A percentile compares a stretch with the other conserved stretches of the same genome.
Evolutionary conservation across 2,888 invertebrate species (phyloP).

Genomic region (Horisme vitalbata): DNA sequence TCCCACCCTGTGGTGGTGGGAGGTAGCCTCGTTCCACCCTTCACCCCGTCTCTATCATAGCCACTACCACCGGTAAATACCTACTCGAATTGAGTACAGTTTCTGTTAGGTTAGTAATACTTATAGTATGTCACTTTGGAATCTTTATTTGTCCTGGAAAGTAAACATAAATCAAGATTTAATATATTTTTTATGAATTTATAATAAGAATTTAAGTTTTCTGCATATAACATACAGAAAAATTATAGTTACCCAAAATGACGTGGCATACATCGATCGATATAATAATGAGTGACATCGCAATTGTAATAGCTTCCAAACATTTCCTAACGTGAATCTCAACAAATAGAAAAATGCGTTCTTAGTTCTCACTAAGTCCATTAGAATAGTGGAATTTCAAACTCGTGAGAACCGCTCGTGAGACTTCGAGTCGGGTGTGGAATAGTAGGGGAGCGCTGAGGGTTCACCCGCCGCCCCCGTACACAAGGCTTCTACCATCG

Average conservation of each 20-base stretch:
- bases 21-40: slow-evolving; percentile 42
- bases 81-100: slow-evolving; percentile 36
- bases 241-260: too few species aligned
- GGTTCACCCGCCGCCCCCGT: slow-evolving; percentile 51
- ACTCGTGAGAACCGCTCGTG: slow-evolving; percentile 12
- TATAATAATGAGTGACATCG: neutral
- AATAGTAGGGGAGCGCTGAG: slow-evolving; percentile 50
- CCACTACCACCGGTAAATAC: slow-evolving; percentile 47
- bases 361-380: slow-evolving; percentile 10
- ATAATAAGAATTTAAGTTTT: too few species aligned
- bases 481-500: slow-evolving; percentile 45
- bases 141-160: too few species aligned
- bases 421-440: slow-evolving; percentile 43
- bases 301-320: neutral
- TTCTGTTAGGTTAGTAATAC: too few species aligned
- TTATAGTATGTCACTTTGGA: too few species aligned
- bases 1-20: slow-evolving; percentile 50
- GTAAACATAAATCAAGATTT: too few species aligned
- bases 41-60: slow-evolving; percentile 49
- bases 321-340: neutral
- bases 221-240: too few species aligned
- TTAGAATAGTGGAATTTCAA: slow-evolving; percentile 18
- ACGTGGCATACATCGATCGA: too few species aligned
- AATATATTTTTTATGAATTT: too few species aligned
- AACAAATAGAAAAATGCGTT: slow-evolving; percentile 13